phyloP scores from a whole-genome alignment of 1,140 invertebrate species.

The Wiebesia pumilae region DNA sequence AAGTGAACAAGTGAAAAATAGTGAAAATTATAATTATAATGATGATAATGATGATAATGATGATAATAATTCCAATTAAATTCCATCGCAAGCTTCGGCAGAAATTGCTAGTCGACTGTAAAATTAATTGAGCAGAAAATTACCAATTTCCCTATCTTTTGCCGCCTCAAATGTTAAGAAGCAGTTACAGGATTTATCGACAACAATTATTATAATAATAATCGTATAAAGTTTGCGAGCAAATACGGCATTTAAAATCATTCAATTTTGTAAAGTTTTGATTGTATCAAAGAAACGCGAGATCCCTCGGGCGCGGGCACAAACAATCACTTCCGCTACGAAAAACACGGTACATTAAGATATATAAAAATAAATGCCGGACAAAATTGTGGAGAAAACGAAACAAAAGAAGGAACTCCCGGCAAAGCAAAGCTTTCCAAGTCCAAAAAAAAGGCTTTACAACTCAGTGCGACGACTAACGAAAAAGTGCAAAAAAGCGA shows the following conservation, averaged over 20 bases:
- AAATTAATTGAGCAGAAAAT: slow-evolving; percentile 35
- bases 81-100: neutral
- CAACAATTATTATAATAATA: slow-evolving; percentile 8
- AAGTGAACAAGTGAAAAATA: no score
- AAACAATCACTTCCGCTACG: slow-evolving; percentile 18
- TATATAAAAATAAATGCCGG: neutral
- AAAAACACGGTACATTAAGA: neutral
- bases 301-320: neutral
- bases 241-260: neutral
- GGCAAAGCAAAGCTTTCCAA: neutral
- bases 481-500: slow-evolving; percentile 1
- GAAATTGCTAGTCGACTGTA: neutral
- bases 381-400: neutral
- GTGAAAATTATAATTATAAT: neutral
- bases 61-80: neutral
- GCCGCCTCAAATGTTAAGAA: neutral
- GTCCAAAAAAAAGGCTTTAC: slow-evolving; percentile 9
- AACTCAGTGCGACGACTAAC: neutral
- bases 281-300: neutral
- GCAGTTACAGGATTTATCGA: neutral
- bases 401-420: slow-evolving; percentile 1
- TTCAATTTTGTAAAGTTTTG: neutral
- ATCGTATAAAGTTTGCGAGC: neutral
- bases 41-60: neutral
- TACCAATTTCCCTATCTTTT: slow-evolving; percentile 1